Percentiles rank a stretch among this genome's conserved stretches.
Conservation (phyloP, 1,140 invertebrate species). For the Drosophila cardini region DNA sequence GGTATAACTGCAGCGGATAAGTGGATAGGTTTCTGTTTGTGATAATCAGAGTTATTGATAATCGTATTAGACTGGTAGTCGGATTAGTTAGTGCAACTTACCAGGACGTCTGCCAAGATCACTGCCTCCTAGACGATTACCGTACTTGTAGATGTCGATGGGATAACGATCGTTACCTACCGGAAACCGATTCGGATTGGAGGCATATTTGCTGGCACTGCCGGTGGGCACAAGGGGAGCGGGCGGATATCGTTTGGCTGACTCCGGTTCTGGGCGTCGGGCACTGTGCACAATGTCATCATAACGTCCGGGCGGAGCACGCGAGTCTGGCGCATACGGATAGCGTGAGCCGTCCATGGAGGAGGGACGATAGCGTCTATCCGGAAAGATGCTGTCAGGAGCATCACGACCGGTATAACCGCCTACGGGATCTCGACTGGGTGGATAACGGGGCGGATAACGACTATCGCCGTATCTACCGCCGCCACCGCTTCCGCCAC, state of each 20-base stretch:
- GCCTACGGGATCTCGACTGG: slow-evolving; percentile 63
- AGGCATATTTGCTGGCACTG: slow-evolving; percentile 77
- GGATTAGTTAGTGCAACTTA: slow-evolving; percentile 56
- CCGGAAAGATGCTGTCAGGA: slow-evolving; percentile 79
- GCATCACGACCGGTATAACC: slow-evolving; percentile 80
- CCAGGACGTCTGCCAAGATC: slow-evolving; percentile 70
- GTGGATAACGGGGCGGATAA: slow-evolving; percentile 78
- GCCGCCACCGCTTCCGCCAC: slow-evolving; percentile 49
- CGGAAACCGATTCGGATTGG: slow-evolving; percentile 81
- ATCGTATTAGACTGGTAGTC: slow-evolving; percentile 20
- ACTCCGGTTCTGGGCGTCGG: slow-evolving; percentile 76
- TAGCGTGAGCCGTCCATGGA: slow-evolving; percentile 66
- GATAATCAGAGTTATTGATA: slow-evolving; percentile 22
- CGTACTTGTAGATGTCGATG: slow-evolving; percentile 84
- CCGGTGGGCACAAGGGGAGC: slow-evolving; percentile 74
- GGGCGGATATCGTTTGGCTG: slow-evolving; percentile 78
- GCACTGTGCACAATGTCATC: slow-evolving; percentile 79
- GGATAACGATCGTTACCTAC: slow-evolving; percentile 84
- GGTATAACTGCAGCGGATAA: background rate
- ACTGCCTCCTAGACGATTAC: slow-evolving; percentile 73
- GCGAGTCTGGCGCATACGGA: slow-evolving; percentile 64
- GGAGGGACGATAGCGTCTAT: slow-evolving; percentile 76
- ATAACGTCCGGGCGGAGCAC: slow-evolving; percentile 67
- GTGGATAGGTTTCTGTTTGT: background rate
- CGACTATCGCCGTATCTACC: slow-evolving; percentile 68